Percentiles rank a stretch among this genome's conserved stretches.
phyloP scores from a whole-genome alignment of 2,113 vertebrate species.

The Colistium nudipinnis region DNA sequence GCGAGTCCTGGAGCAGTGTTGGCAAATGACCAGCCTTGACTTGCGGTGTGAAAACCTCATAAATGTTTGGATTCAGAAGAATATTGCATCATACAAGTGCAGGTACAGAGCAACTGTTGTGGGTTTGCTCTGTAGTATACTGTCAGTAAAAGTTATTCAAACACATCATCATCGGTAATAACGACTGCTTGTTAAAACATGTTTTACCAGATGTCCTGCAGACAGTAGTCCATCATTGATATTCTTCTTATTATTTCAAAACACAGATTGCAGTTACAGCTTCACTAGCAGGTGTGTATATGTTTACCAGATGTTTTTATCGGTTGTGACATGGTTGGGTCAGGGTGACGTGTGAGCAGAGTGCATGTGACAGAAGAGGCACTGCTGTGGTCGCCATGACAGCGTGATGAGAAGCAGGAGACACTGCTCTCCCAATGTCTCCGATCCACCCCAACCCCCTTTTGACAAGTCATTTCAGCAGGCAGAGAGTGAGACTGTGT shows the following conservation, averaged over 20 bases:
- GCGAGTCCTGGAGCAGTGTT: neutral
- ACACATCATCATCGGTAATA: too few species aligned
- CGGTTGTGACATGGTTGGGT: conserved; percentile 83
- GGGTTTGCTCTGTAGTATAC: neutral
- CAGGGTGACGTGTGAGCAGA: conserved; percentile 74
- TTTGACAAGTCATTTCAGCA: conserved; percentile 57
- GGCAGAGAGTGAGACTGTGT: conserved; percentile 49
- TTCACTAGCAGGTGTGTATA: conserved; percentile 35
- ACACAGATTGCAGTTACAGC: conserved; percentile 39
- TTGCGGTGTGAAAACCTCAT: too few species aligned
- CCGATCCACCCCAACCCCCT: neutral
- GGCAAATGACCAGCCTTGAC: too few species aligned
- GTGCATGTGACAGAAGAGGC: conserved; percentile 77
- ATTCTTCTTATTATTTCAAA: neutral
- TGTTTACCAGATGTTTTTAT: conserved; percentile 84
- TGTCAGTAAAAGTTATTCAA: too few species aligned
- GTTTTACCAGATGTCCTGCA: neutral
- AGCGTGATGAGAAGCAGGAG: conserved; percentile 84
- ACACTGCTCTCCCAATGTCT: conserved; percentile 58
- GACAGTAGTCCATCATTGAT: neutral
- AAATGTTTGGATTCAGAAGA: neutral
- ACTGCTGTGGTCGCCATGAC: conserved; percentile 72
- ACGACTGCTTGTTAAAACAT: too few species aligned
- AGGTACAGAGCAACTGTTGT: neutral
- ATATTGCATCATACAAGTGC: too few species aligned